Conservation (phyloP, 1,140 invertebrate genomes). For the Amphibalanus amphitrite region DNA sequence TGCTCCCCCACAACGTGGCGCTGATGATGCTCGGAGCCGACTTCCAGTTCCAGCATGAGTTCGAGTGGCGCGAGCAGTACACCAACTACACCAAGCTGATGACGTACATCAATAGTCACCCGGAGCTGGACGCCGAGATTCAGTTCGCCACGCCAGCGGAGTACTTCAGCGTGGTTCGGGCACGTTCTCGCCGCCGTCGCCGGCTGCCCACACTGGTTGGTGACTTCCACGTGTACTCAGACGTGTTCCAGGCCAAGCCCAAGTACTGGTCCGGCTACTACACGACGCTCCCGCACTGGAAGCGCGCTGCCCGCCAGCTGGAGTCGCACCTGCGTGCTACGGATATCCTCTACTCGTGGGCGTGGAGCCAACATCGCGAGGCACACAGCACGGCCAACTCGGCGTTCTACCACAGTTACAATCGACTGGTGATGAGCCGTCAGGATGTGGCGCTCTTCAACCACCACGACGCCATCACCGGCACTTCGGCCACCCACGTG, state of each 20-base stretch:
- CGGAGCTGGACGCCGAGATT: constrained; percentile 55
- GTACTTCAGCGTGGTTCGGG: constrained; percentile 58
- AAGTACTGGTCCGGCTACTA: constrained; percentile 95
- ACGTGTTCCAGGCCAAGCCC: constrained; percentile 78
- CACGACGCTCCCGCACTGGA: constrained; percentile 81
- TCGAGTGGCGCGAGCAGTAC: constrained; percentile 86
- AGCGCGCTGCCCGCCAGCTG: constrained; percentile 68
- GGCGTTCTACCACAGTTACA: constrained; percentile 60
- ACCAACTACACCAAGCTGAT: constrained; percentile 72
- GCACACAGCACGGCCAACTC: constrained; percentile 19
- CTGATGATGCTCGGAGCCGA: constrained; percentile 81
- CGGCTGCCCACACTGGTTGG: constrained; percentile 64
- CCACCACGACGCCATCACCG: constrained; percentile 93
- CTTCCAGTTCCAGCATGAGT: constrained; percentile 66
- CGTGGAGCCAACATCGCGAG: constrained; percentile 52
- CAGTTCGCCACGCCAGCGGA: constrained; percentile 74
- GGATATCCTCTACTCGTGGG: constrained; percentile 75
- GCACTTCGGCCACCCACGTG: constrained; percentile 72
- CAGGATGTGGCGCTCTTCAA: constrained; percentile 61
- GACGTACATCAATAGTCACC: constrained; percentile 56
- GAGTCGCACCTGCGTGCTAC: constrained; percentile 65
- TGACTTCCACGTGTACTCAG: constrained; percentile 93
- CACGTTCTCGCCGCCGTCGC: constrained; percentile 20
- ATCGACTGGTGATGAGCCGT: constrained; percentile 54
- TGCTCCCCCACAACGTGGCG: constrained; percentile 75